Base-by-base conservation (phyloP, 2,888 invertebrate genomes). In the Xanthia togata region DNA sequence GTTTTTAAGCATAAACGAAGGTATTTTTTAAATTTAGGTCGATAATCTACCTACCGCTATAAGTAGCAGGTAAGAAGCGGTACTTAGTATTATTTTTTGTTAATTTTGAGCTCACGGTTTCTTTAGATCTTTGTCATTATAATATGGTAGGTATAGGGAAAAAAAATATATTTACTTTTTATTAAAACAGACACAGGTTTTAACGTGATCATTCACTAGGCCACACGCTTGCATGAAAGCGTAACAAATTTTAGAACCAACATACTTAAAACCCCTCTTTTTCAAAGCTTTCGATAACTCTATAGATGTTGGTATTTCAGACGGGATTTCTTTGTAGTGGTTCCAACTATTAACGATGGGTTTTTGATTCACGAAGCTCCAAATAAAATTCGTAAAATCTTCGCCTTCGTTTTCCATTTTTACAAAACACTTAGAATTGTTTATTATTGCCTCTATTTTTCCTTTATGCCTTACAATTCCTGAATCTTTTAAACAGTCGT, bases 161-260 rank as follows among this genome's bases (percentile, higher is more conserved):
- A n/a, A n/a, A n/a, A n/a, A n/a, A n/a, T n/a, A n/a, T n/a, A n/a
- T n/a, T n/a, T n/a, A n/a, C n/a, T 62, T 55, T 79, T 57, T 68
- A 50, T 81, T 57, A 62, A 73, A 87, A 78, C 76, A 90, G 65
- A 91, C 73, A 90, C 96, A 96, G 65, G 83, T 88, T 62, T 77
- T 60, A 62, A 93, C 78, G 83, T 96, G 96, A 81, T 96, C 96
- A 91, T 96, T 93, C 4, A 96, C 93, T 81, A 96, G 90, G 23
- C 96, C 96, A 91, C 96, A 94, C 60, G 96, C 96, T 90, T 96
- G 96, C 96, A 96, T 96, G 85, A 95, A 96, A 62, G 96, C 94
- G 89, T 96, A 96, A 86, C 96, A 96, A 87, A 92, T 94, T 50
- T 92, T 96, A 44, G 95, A 82, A 0, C 96, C 96, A 26, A 96